These are phyloP conservation scores for Orthosia gothica DNA, from an alignment of 2,888 invertebrate species.

Conservation along the genomic window DNA sequence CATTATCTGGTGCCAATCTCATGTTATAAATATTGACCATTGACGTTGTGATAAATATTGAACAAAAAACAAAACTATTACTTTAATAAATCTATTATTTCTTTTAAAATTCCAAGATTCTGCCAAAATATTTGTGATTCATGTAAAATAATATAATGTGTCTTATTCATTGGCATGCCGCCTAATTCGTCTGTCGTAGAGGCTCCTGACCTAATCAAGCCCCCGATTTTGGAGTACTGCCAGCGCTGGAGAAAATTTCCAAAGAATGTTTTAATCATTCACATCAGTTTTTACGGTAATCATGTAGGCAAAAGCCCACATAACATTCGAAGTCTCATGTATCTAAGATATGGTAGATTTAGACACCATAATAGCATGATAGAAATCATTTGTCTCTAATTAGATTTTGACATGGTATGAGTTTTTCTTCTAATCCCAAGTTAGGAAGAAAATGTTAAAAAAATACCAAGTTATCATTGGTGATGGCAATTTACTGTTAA, in stretches of 20 bases:
- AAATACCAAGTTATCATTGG: not conserved
- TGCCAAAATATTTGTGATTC: conserved; percentile 23
- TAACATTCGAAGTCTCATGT: not conserved
- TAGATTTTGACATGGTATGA: not conserved
- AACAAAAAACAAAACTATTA: not conserved
- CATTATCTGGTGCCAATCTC: not conserved
- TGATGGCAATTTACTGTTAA: not conserved
- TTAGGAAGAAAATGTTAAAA: no score
- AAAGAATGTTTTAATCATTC: conserved; percentile 16
- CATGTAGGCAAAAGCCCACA: not conserved
- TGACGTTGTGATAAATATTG: not conserved
- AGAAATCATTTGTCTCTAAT: not conserved
- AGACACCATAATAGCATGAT: not conserved
- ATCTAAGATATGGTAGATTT: not conserved
- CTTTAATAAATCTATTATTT: conserved; percentile 27
- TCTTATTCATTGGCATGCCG: conserved; percentile 46
- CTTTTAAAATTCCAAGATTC: conserved; percentile 37
- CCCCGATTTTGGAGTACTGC: conserved; percentile 43
- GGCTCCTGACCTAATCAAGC: conserved; percentile 34
- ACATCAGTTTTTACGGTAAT: not conserved
- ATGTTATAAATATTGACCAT: not conserved
- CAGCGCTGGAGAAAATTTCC: conserved; percentile 54
- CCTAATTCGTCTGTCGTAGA: conserved; percentile 43
- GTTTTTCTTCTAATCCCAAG: no score
- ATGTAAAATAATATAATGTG: conserved; percentile 32